Percentiles rank a stretch among this genome's conserved stretches.
Evolutionary conservation across 2,113 vertebrate species (phyloP).

Genomic region (Tragelaphus strepsiceros): DNA sequence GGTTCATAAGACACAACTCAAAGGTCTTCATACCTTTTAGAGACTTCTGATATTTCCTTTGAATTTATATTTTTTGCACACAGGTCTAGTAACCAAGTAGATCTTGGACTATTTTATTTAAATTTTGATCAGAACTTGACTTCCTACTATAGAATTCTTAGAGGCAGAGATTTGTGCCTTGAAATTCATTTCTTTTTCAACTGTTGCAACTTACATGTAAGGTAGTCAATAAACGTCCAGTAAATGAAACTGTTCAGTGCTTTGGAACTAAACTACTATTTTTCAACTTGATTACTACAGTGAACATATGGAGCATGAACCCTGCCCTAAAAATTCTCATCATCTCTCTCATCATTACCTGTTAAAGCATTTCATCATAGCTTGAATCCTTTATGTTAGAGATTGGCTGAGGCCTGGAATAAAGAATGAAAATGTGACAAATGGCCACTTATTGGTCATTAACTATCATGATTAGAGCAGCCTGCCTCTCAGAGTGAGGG

Average conservation of each 20-base stretch:
- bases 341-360: slow-evolving; percentile 67
- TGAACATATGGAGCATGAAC: slow-evolving; percentile 70
- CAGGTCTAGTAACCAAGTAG: background rate
- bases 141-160: background rate
- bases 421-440: slow-evolving; percentile 69
- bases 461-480: slow-evolving; percentile 72
- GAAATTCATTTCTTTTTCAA: slow-evolving; percentile 35
- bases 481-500: slow-evolving; percentile 58
- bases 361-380: slow-evolving; percentile 62
- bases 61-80: background rate
- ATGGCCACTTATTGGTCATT: slow-evolving; percentile 70
- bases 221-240: slow-evolving; percentile 57
- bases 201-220: background rate
- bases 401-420: slow-evolving; percentile 52
- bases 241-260: slow-evolving; percentile 54
- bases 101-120: slow-evolving; percentile 22
- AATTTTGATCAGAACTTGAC: background rate
- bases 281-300: slow-evolving; percentile 69
- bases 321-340: slow-evolving; percentile 64
- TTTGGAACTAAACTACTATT: slow-evolving; percentile 54
- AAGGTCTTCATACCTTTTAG: slow-evolving; percentile 30
- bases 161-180: background rate
- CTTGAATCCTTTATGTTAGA: slow-evolving; percentile 61
- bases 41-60: background rate
- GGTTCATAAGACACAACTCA: slow-evolving; percentile 51